Base-by-base conservation (phyloP, 1,140 invertebrate genomes). In the Drosophila takahashii region DNA sequence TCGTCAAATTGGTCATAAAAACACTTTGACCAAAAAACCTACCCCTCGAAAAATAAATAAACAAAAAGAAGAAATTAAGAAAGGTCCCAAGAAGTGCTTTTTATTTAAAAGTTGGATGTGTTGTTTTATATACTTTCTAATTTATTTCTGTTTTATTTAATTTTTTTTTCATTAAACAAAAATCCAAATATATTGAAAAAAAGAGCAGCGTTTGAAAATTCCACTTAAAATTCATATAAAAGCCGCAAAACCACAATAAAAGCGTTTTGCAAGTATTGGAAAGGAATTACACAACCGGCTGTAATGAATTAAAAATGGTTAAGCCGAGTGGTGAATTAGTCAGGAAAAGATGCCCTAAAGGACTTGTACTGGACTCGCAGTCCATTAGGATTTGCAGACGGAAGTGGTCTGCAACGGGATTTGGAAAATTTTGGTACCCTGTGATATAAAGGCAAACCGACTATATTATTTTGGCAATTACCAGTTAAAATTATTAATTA, bases 1-100 rank as follows among this genome's bases (percentile, higher is more conserved):
- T 85, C 81, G 73, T 85, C 81, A 85, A 85, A 85, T 85, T 85
- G 81, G 64, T 74, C 81, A 85, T 85, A 85, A 85, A 85, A 85
- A 77, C 81, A 77, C 73, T 85, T 85, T 77, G 66, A 59, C 51
- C 59, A 61, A 60, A 47, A 48, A 74, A 32, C 47, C 22, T 16
- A 39, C n/a, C n/a, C n/a, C n/a, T n/a, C n/a, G 3, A 44, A 41
- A n/a, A 51, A 47, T 36, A 76, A 56, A 32, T 27, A 32, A 29
- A 32, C 36, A 39, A 59, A 75, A 62, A 69, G 3, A 4, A 22
- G 18, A n/a, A 18, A 42, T 9, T 9, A 16, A 42, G 6, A 15
- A 16, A 8, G 5, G 7, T 16, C 5, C 13, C 13, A 47, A 6
- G n/a, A 13, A 7, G 5, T 45, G n/a, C n/a, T n/a, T n/a, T n/a